These are phyloP conservation scores for Agrochola litura DNA, from an alignment of 2,888 invertebrate species.

Conservation along the genomic window DNA sequence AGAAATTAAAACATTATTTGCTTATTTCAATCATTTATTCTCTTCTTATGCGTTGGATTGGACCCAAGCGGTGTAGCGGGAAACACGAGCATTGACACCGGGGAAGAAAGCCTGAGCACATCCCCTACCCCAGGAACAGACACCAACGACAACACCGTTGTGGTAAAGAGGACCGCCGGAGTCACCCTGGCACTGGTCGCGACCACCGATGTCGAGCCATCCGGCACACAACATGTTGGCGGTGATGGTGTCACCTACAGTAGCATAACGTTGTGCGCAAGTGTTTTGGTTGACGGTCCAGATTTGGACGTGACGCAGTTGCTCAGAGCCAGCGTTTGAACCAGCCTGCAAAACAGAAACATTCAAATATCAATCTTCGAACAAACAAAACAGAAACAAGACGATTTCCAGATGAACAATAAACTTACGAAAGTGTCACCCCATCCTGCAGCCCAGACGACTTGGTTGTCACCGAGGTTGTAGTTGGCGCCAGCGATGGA, in stretches of 20 bases:
- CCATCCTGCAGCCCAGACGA: not conserved
- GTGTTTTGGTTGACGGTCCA: slow-evolving; percentile 69
- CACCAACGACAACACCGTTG: slow-evolving; percentile 74
- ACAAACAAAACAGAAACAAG: not conserved
- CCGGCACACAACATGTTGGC: slow-evolving; percentile 71
- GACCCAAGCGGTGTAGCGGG: slow-evolving; percentile 76
- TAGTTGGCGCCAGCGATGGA: slow-evolving; percentile 30
- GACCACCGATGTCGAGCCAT: slow-evolving; percentile 75
- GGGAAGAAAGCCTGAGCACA: slow-evolving; percentile 71
- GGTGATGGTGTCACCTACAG: slow-evolving; percentile 53
- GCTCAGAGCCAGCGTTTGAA: slow-evolving; percentile 63
- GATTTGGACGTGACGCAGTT: slow-evolving; percentile 74
- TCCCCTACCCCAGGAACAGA: slow-evolving; percentile 72
- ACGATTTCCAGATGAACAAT: not conserved
- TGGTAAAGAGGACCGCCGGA: slow-evolving; percentile 81
- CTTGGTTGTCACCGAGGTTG: not conserved
- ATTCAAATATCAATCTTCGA: not conserved
- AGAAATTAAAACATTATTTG: too few species aligned
- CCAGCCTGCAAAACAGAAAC: slow-evolving; percentile 52
- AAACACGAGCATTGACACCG: slow-evolving; percentile 75
- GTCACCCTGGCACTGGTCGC: slow-evolving; percentile 82
- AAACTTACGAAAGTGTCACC: not conserved
- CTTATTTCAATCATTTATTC: too few species aligned
- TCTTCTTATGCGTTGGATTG: slow-evolving; percentile 66
- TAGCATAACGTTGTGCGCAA: slow-evolving; percentile 69